Conservation (phyloP, 2,888 invertebrate genomes). For the Tenthredo livida region DNA sequence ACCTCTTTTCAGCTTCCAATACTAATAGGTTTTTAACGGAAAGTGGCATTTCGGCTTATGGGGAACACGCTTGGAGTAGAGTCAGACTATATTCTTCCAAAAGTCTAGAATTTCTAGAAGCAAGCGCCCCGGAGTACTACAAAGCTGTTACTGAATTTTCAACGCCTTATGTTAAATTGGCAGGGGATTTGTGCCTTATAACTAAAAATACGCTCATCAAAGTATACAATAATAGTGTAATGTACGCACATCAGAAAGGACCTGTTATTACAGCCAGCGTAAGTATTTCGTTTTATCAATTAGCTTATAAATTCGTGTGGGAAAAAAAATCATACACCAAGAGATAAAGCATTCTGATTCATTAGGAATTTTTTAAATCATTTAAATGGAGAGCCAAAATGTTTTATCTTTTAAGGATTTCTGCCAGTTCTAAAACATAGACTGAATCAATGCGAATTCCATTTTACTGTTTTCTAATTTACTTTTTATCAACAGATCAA, state of each 20-base stretch:
- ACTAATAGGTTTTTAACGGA: conserved; percentile 84
- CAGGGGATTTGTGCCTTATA: conserved; percentile 81
- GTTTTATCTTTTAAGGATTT: conserved; percentile 19
- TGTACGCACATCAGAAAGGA: conserved; percentile 80
- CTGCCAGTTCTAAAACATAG: not conserved
- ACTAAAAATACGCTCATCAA: conserved; percentile 79
- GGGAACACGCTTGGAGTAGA: conserved; percentile 83
- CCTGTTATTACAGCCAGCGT: conserved; percentile 80
- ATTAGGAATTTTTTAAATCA: not conserved
- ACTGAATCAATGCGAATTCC: not conserved
- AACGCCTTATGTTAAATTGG: conserved; percentile 83
- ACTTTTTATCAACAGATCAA: conserved; percentile 81
- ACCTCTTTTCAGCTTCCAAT: conserved; percentile 80
- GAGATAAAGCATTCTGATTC: not conserved
- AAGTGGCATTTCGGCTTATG: conserved; percentile 83
- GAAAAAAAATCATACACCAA: not conserved
- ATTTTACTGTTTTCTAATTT: conserved; percentile 54
- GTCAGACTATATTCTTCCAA: conserved; percentile 82
- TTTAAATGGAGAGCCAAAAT: not conserved
- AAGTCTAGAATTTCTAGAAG: conserved; percentile 85
- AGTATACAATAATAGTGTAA: conserved; percentile 79
- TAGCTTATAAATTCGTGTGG: not conserved
- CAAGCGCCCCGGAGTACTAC: conserved; percentile 85
- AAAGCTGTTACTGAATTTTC: conserved; percentile 80
- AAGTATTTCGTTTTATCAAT: conserved; percentile 70